Evolutionary conservation across 1,140 invertebrate species (phyloP), one percentile per base, ranked within the genome.

Genomic region (Plectus sambesii): DNA sequence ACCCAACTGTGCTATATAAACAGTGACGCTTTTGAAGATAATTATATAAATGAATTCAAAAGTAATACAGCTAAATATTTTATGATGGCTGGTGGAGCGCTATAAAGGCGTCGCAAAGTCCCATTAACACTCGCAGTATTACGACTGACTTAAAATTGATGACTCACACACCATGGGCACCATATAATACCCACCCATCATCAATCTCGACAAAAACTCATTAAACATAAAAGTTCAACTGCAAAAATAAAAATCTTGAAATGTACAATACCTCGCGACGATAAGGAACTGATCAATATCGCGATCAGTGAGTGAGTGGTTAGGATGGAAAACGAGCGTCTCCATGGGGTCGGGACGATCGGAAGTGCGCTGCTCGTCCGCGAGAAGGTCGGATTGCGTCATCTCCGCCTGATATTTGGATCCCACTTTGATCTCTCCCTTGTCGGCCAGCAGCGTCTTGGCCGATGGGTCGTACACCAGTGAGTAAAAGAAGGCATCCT

Each of bases 251-350:
- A 39, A 23, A 43, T 22, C 5, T 24, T 19, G 35, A 44, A 6
- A 2, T 23, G 2, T 49, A 8, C 42, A 33, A 23, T 66, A 78
- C 73, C 79, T 83, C 45, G 89, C 88, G 59, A 98, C 84, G 51
- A 97, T 88, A 54, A 97, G 78, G 77, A 94, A 98, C 73, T 98
- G 90, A 76, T 98, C 93, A 54, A 98, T 96, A 75, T 97, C 87
- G 67, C 85, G 78, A 75, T 97, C 89, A 53, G 82, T 83, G 48
- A 97, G 76, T 54, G 77, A 77, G 74, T 92, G 85, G 56, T 82
- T 76, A 15, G 90, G 89, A 49, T 85, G 87, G 85, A 89, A 98
- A 25, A 93, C 80, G 55, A 97, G 73, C 42, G 83, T 84, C 73
- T 98, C 93, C 47, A 93, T 72, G 56, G 87, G 81, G 15, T 15